These are phyloP conservation scores for Mimachlamys varia DNA, from an alignment of 2,888 invertebrate species.

Conservation along the genomic window DNA sequence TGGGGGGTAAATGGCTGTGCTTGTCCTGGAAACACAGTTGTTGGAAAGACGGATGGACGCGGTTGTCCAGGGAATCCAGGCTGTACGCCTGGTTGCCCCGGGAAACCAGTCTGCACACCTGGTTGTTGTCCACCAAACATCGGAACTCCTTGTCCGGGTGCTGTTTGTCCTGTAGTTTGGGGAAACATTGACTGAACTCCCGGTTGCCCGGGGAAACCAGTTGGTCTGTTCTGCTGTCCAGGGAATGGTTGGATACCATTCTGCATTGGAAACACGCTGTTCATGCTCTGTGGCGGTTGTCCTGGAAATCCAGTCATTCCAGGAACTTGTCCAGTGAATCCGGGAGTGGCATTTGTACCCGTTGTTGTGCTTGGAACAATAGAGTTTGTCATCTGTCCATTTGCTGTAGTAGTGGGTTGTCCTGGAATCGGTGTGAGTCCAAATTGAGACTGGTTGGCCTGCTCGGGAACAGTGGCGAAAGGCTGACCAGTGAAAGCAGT, in stretches of 20 bases:
- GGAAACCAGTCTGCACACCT: background rate
- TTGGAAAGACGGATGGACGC: background rate
- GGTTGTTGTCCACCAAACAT: background rate
- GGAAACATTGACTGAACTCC: background rate
- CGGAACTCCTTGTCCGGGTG: background rate
- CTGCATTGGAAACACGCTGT: background rate
- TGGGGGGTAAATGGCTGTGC: conserved; percentile 13
- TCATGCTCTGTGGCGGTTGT: background rate
- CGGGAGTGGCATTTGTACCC: background rate
- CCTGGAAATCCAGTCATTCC: background rate
- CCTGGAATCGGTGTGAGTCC: background rate
- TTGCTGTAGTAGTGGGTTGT: background rate
- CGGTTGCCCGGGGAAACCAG: background rate
- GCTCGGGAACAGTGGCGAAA: background rate
- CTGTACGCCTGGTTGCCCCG: background rate
- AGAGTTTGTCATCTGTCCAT: background rate
- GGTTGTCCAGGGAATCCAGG: conserved; percentile 6
- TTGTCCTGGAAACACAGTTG: conserved; percentile 21
- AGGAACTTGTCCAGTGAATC: background rate
- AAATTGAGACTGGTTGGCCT: background rate
- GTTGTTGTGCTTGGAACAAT: background rate
- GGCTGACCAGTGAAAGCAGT: background rate
- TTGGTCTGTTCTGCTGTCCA: background rate
- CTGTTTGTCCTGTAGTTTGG: background rate
- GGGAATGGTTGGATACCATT: background rate